These are phyloP conservation scores for Saccostrea echinata DNA, from an alignment of 1,140 invertebrate species.

Conservation along the genomic window DNA sequence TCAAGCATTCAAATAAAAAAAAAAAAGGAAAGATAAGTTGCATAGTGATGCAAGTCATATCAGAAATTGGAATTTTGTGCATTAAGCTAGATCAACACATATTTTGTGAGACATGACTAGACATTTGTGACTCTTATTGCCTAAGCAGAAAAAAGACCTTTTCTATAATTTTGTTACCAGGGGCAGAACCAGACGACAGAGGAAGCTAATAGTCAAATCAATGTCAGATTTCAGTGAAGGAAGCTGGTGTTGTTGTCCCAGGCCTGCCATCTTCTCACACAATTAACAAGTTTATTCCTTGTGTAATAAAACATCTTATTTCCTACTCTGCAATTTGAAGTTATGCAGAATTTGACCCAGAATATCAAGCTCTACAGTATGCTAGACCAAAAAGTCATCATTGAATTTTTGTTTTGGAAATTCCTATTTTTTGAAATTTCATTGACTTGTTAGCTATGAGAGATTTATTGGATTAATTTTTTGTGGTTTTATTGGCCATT, in stretches of 20 bases:
- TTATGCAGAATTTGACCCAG: not conserved
- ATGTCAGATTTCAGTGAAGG: not conserved
- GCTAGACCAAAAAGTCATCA: not conserved
- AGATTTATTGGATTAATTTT: conserved; percentile 18
- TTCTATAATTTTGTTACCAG: no score
- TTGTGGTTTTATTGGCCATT: not conserved
- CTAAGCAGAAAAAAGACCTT: no score
- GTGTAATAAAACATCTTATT: not conserved
- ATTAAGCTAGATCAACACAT: no score
- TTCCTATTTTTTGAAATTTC: not conserved
- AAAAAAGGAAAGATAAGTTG: not conserved
- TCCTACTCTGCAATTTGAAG: not conserved
- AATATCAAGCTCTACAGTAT: not conserved
- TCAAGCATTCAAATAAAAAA: not conserved
- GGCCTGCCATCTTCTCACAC: not conserved
- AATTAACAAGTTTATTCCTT: conserved; percentile 7
- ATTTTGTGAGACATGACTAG: no score
- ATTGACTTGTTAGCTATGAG: not conserved
- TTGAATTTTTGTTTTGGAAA: not conserved
- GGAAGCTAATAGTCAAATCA: conserved; percentile 16
- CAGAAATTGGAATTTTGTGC: no score
- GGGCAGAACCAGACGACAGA: not conserved
- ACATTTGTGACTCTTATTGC: no score
- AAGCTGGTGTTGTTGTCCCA: not conserved
- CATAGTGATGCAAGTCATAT: no score